phyloP scores from a whole-genome alignment of 2,888 invertebrate genomes.

The Alsophila aescularia region DNA sequence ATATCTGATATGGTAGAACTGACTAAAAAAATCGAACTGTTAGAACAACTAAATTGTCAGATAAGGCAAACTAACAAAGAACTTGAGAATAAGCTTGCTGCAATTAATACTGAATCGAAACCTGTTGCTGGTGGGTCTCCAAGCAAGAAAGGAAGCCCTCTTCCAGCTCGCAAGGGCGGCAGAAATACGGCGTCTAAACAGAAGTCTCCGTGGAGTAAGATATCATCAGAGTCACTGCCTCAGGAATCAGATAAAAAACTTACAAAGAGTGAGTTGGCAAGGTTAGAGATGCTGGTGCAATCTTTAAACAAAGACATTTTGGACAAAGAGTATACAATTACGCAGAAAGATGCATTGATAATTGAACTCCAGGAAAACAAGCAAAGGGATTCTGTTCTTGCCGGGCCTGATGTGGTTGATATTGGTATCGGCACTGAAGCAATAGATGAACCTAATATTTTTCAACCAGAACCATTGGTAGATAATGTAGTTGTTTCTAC shows the following conservation, averaged over 20 bases:
- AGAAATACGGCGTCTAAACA: slow-evolving; percentile 70
- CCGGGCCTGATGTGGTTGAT: slow-evolving; percentile 48
- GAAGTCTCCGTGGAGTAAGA: slow-evolving; percentile 77
- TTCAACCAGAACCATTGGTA: slow-evolving; percentile 17
- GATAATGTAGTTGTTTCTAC: slow-evolving; percentile 27
- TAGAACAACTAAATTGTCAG: slow-evolving; percentile 80
- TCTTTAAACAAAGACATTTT: slow-evolving; percentile 78
- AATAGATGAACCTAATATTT: slow-evolving; percentile 26
- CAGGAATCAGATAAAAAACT: slow-evolving; percentile 71
- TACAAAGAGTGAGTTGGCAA: slow-evolving; percentile 62
- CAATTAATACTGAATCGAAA: slow-evolving; percentile 60
- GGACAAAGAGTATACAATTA: slow-evolving; percentile 72
- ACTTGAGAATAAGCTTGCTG: slow-evolving; percentile 78
- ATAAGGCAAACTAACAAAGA: slow-evolving; percentile 82
- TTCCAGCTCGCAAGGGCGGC: slow-evolving; percentile 70
- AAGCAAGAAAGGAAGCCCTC: slow-evolving; percentile 69
- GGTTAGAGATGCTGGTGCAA: slow-evolving; percentile 70
- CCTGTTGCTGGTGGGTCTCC: slow-evolving; percentile 51
- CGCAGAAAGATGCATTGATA: slow-evolving; percentile 77
- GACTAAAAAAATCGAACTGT: slow-evolving; percentile 77
- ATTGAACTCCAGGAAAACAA: slow-evolving; percentile 53
- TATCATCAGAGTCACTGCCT: slow-evolving; percentile 67
- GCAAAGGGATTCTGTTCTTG: slow-evolving; percentile 38
- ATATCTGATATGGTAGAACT: slow-evolving; percentile 72
- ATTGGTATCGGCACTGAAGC: slow-evolving; percentile 57